A percentile compares a stretch with the other conserved stretches of the same genome.
Conservation (phyloP, 2,797 vertebrate genomes). For the Balearica regulorum region DNA sequence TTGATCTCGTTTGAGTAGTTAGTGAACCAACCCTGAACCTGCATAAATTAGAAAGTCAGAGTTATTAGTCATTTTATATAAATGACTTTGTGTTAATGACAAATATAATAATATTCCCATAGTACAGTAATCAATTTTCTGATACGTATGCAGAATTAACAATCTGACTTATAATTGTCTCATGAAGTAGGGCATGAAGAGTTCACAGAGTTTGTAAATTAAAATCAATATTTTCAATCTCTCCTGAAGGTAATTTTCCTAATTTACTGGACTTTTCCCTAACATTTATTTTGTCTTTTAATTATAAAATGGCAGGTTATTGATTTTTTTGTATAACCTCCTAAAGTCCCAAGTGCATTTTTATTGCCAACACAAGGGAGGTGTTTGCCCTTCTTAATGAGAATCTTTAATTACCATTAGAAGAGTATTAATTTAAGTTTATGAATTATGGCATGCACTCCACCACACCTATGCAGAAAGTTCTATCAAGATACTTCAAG, state of each 20-base stretch:
- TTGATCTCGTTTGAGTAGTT: constrained; percentile 48
- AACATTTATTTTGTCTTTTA: constrained; percentile 84
- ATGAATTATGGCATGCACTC: constrained; percentile 64
- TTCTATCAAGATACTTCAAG: background rate
- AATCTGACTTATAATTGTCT: constrained; percentile 80
- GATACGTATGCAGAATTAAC: constrained; percentile 75
- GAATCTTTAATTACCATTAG: constrained; percentile 79
- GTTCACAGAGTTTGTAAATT: constrained; percentile 88
- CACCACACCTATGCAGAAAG: background rate
- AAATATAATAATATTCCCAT: constrained; percentile 72
- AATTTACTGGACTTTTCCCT: constrained; percentile 82
- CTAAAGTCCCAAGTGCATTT: constrained; percentile 69
- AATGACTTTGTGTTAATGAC: constrained; percentile 71
- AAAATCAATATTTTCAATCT: constrained; percentile 94
- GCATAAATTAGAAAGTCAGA: constrained; percentile 58
- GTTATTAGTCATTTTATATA: constrained; percentile 59
- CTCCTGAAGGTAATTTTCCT: constrained; percentile 85
- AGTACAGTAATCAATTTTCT: constrained; percentile 75
- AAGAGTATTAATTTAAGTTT: constrained; percentile 75
- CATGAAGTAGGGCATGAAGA: constrained; percentile 78
- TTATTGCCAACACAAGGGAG: constrained; percentile 69
- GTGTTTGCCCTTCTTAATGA: constrained; percentile 73
- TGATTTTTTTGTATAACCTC: constrained; percentile 76
- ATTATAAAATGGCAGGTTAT: constrained; percentile 84
- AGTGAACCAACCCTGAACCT: constrained; percentile 44